Base-by-base conservation (phyloP, 2,888 invertebrate species). In the Saturnia japonica region DNA sequence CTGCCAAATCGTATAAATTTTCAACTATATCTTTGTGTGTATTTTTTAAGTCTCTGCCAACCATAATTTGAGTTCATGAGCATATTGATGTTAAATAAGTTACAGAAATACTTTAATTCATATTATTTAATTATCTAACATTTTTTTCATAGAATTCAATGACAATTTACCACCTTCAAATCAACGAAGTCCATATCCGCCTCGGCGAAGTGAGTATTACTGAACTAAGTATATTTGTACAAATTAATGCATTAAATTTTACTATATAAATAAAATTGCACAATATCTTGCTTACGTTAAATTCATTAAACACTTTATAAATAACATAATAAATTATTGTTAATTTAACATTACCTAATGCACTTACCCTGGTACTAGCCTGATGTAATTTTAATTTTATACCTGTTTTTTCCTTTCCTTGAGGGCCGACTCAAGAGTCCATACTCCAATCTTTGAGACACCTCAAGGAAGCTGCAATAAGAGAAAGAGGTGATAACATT, bases 101-200 rank as follows among this genome's bases (percentile, higher is more conserved):
- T 16, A n/a, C 8, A 51, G n/a, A n/a, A n/a, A 9, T n/a, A 51
- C 19, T n/a, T 51, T n/a, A 54, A 54, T 22, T 11, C n/a, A 54
- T 2, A 8, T 54, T 8, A 54, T 8, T 1, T 54, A 22, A 22
- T 1, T 8, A 73, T 74, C 70, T 74, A 77, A 67, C 74, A 77
- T 72, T 75, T 81, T 74, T 94, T 94, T 73, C 93, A 34, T 79
- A 97, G 97, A 97, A 95, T 97, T 97, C 91, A 97, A 97, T 82
- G 97, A 98, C 94, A 97, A 97, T 91, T 94, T 97, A 91, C 97
- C 97, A 78, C 96, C 97, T 84, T 96, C 97, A 79, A 97, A 96
- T 86, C 97, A 97, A 92, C 96, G 97, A 88, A 97, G 97, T 90
- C 97, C 97, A 72, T 97, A 97, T 90, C 97, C 96, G 79, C 95